Conservation (phyloP, 2,113 vertebrate species). For the Neolamprologus toae region DNA sequence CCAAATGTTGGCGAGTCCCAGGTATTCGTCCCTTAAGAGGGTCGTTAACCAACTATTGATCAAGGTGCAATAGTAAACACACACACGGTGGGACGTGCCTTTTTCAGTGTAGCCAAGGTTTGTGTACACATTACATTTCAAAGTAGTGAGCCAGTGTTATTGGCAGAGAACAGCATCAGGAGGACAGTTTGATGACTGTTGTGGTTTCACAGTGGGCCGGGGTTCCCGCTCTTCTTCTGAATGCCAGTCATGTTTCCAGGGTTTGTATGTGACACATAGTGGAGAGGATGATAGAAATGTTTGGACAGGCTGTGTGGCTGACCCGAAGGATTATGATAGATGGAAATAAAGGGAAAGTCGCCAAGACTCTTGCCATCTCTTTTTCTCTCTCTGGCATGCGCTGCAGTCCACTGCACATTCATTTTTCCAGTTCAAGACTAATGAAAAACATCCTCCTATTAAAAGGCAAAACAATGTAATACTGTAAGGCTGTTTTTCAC, state of each 20-base stretch:
- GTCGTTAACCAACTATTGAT: background rate
- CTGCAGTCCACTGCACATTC: background rate
- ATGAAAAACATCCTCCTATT: background rate
- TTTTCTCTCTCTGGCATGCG: background rate
- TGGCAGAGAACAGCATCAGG: background rate
- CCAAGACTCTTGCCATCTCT: background rate
- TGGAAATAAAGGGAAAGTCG: background rate
- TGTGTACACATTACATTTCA: slow-evolving; percentile 11
- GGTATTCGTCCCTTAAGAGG: background rate
- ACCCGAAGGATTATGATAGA: background rate
- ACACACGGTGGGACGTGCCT: slow-evolving; percentile 13
- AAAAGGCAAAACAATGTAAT: background rate
- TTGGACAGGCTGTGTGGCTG: slow-evolving; percentile 11
- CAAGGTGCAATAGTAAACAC: background rate
- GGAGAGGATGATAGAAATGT: slow-evolving; percentile 1
- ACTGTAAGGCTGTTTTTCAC: background rate
- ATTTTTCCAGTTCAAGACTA: background rate
- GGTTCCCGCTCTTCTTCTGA: background rate
- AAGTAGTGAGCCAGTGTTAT: slow-evolving; percentile 10
- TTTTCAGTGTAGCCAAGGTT: background rate
- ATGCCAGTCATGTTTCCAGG: background rate
- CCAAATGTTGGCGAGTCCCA: background rate
- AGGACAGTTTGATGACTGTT: background rate
- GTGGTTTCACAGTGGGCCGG: background rate
- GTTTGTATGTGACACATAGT: background rate